phyloP scores from a whole-genome alignment of 2,113 vertebrate genomes.

The Tylochromis polylepis region DNA sequence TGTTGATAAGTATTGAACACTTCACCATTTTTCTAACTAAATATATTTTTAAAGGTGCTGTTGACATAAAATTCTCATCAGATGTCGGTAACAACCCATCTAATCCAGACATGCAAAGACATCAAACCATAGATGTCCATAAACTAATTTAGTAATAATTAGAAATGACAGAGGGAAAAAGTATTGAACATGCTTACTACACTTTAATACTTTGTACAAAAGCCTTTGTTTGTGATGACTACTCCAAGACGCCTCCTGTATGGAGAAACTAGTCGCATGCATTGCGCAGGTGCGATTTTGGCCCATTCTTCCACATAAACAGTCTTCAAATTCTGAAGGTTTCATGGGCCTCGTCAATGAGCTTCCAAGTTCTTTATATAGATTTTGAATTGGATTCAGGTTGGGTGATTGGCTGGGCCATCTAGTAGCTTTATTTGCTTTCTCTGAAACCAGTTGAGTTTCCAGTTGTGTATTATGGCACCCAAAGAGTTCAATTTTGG shows the following conservation, averaged over 20 bases:
- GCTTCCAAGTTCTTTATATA: not conserved
- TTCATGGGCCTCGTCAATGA: not conserved
- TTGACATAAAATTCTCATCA: not conserved
- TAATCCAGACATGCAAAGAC: not conserved
- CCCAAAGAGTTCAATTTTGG: not conserved
- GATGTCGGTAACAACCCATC: rapidly evolving
- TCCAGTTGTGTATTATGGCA: not conserved
- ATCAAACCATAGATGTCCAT: not conserved
- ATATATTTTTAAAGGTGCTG: not conserved
- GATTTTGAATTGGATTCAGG: not conserved
- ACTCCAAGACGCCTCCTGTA: not conserved
- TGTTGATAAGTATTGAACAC: not conserved
- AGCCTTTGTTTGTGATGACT: too few species aligned
- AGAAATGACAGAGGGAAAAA: not conserved
- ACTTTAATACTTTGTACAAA: not conserved
- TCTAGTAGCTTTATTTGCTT: not conserved
- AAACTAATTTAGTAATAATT: not conserved
- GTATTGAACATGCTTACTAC: not conserved
- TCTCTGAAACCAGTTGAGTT: not conserved
- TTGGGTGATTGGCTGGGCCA: not conserved
- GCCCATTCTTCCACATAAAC: not conserved
- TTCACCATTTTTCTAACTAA: not conserved
- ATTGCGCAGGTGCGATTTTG: not conserved
- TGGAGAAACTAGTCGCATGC: not conserved
- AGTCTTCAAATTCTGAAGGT: too few species aligned